Base-by-base conservation (phyloP, 2,888 invertebrate genomes). In the Elysia crispata region DNA sequence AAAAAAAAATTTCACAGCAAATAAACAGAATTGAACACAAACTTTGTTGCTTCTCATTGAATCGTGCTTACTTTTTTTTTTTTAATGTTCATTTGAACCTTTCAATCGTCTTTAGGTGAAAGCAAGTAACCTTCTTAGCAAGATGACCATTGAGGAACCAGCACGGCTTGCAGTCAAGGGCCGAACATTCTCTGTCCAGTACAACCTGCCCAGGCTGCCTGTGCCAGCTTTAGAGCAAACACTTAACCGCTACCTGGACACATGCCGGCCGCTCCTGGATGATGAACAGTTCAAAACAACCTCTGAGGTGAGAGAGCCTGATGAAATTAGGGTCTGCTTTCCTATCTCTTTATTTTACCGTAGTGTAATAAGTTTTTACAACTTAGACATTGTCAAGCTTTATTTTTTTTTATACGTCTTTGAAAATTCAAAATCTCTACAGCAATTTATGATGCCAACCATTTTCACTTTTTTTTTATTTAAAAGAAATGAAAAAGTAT, bases 151-250 rank as follows among this genome's bases (percentile, higher is more conserved):
- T 18, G 72, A 80, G 15, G 57, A 57, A 3, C 54, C 60, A 1
- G 64, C 75, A 23, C 72, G 72, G 20, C 76, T 78, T 1, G 76
- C 81, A 66, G 70, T 83, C 18, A 83, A 79, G 60, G 88, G 88
- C n/a, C 85, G 88, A 60, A 88, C 88, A 85, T 88, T 88, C 74
- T 87, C 88, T 25, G 78, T 88, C 11, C 90, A 90, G 81, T 86
- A 88, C 76, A 85, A 86, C 1, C 82, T 92, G 28, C 92, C 91
- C 0, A 83, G 85, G 13, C 87, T 92, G 30, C 92, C 92, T 13
- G 91, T 92, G 1, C 92, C 92, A 3, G 86, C 91, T 0, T 85
- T 92, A 28, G 89, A 92, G 25, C 89, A 91, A 76, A 92, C 92
- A 3, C 85, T 92, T 50, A 87, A 91, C 66, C 92, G 91, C 81